phyloP scores from a whole-genome alignment of 2,888 invertebrate species.

The Epistrophe eligans region DNA sequence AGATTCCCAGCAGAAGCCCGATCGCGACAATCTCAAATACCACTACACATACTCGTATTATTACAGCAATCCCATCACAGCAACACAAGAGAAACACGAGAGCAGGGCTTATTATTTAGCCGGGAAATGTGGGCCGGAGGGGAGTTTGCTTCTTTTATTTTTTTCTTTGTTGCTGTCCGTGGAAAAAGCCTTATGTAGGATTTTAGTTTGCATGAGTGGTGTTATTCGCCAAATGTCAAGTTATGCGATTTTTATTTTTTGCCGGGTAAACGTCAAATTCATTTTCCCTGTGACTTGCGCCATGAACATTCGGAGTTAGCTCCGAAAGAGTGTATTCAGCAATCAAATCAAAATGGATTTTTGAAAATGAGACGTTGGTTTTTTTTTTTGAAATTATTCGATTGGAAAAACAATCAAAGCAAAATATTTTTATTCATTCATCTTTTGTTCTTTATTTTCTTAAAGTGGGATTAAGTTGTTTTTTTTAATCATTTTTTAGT shows the following conservation, averaged over 20 bases:
- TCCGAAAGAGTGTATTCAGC: conserved; percentile 16
- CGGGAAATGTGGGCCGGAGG: conserved; percentile 1
- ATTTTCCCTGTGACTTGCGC: neutral
- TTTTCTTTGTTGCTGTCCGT: neutral
- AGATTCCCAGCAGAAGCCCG: conserved; percentile 5
- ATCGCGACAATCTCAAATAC: conserved; percentile 40
- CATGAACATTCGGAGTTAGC: neutral
- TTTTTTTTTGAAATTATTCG: too few species aligned
- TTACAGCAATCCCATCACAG: neutral
- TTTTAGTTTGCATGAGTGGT: neutral
- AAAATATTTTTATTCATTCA: too few species aligned
- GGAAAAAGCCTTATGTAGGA: neutral
- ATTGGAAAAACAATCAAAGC: too few species aligned
- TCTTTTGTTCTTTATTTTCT: too few species aligned
- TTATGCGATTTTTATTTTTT: neutral
- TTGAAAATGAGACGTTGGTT: neutral
- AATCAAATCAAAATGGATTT: neutral
- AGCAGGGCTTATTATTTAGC: conserved; percentile 8
- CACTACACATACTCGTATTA: conserved; percentile 4
- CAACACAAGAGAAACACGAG: conserved; percentile 8
- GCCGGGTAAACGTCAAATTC: conserved; percentile 15
- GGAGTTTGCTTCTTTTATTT: neutral
- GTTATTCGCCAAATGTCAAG: neutral
- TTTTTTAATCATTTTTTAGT: too few species aligned
- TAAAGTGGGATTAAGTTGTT: too few species aligned